Base-by-base conservation (phyloP, 2,797 vertebrate species). In the Notolepis coatsorum region DNA sequence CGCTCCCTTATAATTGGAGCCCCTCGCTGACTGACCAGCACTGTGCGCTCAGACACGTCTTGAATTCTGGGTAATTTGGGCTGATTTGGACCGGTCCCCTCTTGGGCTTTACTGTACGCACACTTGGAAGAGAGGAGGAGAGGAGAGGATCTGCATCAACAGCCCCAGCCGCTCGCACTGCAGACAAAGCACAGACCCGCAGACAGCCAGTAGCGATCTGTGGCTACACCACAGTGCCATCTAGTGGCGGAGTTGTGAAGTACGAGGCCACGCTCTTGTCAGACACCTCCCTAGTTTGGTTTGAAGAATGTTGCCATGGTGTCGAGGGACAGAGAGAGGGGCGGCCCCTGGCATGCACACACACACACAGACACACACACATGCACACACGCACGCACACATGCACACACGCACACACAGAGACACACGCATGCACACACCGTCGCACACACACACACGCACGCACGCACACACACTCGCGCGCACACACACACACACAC, bases 101-200 rank as follows among this genome's bases (percentile, higher is more conserved):
- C 69, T 81, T 73, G 80, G 76, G 72, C 81, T 79, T 84, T 89
- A 89, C 87, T 88, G 90, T 91, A 90, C 79, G 37, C 71, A 83
- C 81, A 82, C 83, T n/a, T 72, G 75, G 50, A 49, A 78, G 76
- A 73, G 50, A 7, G 64, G 63, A 68, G 68, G 64, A 72, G 68
- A 77, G 64, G 75, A 73, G 72, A 52, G 80, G 76, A 78, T 87
- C 85, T 85, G 79, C 81, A 88, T 87, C 81, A 70, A 82, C 70
- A 78, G 73, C 68, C 71, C 81, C 35, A 62, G 61, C 76, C 84
- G 72, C 77, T 80, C 72, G 66, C 72, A 85, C 77, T 86, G 87
- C 86, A 90, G 84, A 88, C 88, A 85, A 87, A 87, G 75, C 86
- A 63, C 46, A 66, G 68, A 55, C 60, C 46, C 53, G 45, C 58